Evolutionary conservation across 2,113 vertebrate species (phyloP).

Genomic region (Aegotheles bennettii): DNA sequence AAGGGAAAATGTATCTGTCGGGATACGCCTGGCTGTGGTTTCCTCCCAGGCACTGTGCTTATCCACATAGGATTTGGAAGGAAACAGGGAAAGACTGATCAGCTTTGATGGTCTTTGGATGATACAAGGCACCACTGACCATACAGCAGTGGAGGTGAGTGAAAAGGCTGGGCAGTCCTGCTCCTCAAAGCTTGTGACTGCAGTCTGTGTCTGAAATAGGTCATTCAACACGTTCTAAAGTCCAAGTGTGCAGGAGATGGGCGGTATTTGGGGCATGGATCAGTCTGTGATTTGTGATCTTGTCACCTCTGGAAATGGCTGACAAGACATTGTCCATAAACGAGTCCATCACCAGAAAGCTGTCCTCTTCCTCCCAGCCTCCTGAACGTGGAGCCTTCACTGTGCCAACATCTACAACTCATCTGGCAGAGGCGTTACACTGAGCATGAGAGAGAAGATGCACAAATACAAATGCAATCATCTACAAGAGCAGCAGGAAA

Average conservation of each 20-base stretch:
- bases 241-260: neutral
- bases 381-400: fast-evolving
- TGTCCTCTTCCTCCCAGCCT: neutral
- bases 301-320: neutral
- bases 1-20: neutral
- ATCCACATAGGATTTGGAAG: neutral
- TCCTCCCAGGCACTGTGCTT: neutral
- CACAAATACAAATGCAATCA: neutral
- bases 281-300: fast-evolving
- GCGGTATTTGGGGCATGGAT: fast-evolving
- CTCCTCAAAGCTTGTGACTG: fast-evolving
- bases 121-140: too few relatives aligned
- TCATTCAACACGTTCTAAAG: neutral
- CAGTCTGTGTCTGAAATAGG: fast-evolving
- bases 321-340: neutral
- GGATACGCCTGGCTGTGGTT: neutral
- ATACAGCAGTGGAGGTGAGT: fast-evolving
- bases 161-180: neutral
- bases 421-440: neutral
- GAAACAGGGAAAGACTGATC: neutral
- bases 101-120: neutral
- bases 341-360: neutral
- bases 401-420: fast-evolving
- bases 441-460: neutral
- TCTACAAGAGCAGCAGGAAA: neutral